Conservation (phyloP, 2,113 vertebrate genomes). For the Mola mola region DNA sequence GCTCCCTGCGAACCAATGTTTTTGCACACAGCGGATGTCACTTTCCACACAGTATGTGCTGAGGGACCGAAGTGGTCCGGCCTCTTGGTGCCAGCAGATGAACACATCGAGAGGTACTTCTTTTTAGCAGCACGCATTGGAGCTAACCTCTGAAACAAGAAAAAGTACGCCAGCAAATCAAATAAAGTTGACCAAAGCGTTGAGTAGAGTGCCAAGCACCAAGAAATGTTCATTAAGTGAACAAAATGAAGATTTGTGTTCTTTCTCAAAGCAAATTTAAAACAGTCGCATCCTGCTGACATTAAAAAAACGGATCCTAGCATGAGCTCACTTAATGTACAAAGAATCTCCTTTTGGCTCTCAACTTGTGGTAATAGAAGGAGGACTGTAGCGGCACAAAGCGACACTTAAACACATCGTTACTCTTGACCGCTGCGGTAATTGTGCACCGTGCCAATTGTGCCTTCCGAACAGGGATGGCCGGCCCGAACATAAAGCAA, state of each 20-base stretch:
- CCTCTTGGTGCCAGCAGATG: slow-evolving; percentile 7
- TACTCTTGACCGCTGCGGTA: too few species aligned
- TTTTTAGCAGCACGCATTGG: slow-evolving; percentile 8
- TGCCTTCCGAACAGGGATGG: slow-evolving; percentile 30
- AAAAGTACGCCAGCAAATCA: slow-evolving; percentile 14
- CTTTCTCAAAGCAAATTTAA: slow-evolving; percentile 8
- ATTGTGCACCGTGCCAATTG: slow-evolving; percentile 43
- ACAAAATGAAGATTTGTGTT: slow-evolving; percentile 33
- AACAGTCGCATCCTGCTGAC: slow-evolving; percentile 9
- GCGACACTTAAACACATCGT: slow-evolving; percentile 34
- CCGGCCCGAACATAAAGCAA: slow-evolving; percentile 24
- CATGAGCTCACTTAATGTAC: not conserved
- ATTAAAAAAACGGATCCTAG: too few species aligned
- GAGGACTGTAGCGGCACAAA: slow-evolving; percentile 6
- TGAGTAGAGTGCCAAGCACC: not conserved
- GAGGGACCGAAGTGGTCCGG: not conserved
- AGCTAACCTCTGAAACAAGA: slow-evolving; percentile 6
- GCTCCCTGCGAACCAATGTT: slow-evolving; percentile 16
- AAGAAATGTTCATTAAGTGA: slow-evolving; percentile 3
- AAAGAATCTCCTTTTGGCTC: slow-evolving; percentile 21
- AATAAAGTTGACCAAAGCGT: not conserved
- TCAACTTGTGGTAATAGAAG: too few species aligned
- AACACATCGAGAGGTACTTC: slow-evolving; percentile 1
- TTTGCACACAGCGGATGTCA: not conserved
- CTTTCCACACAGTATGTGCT: slow-evolving; percentile 10